Conservation (phyloP, 2,113 vertebrate genomes). For the Dascyllus trimaculatus region DNA sequence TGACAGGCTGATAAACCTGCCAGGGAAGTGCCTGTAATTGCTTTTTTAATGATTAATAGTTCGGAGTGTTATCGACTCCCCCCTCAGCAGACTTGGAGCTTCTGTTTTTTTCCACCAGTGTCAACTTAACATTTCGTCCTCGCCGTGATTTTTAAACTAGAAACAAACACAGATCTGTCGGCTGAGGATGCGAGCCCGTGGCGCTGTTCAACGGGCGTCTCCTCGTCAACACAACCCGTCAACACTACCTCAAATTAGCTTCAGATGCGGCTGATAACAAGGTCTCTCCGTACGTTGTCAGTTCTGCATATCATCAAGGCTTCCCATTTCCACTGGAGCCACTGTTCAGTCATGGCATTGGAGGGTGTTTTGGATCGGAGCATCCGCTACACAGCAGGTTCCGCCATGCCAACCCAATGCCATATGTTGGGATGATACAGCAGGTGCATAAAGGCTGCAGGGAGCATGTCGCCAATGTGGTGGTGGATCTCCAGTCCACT, state of each 20-base stretch:
- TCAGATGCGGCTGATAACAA: background rate
- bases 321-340: background rate
- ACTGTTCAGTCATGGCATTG: background rate
- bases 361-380: constrained; percentile 24
- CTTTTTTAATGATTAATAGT: constrained; percentile 62
- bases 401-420: background rate
- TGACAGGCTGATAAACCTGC: constrained; percentile 50
- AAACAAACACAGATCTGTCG: background rate
- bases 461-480: constrained; percentile 5
- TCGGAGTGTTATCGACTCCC: background rate
- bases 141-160: constrained; percentile 18
- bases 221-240: background rate
- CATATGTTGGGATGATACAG: constrained; percentile 43
- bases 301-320: background rate
- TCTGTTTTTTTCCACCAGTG: background rate
- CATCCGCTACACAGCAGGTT: constrained; percentile 20
- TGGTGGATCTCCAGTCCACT: too few relatives aligned
- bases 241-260: background rate
- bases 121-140: constrained; percentile 25
- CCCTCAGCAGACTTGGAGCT: background rate
- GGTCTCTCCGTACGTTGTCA: background rate
- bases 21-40: constrained; percentile 52
- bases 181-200: background rate
- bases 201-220: too few relatives aligned
- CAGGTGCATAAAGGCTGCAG: constrained; percentile 52